These are phyloP conservation scores for Stegostoma tigrinum DNA, from an alignment of 2,113 vertebrate genomes.

Conservation along the genomic window DNA sequence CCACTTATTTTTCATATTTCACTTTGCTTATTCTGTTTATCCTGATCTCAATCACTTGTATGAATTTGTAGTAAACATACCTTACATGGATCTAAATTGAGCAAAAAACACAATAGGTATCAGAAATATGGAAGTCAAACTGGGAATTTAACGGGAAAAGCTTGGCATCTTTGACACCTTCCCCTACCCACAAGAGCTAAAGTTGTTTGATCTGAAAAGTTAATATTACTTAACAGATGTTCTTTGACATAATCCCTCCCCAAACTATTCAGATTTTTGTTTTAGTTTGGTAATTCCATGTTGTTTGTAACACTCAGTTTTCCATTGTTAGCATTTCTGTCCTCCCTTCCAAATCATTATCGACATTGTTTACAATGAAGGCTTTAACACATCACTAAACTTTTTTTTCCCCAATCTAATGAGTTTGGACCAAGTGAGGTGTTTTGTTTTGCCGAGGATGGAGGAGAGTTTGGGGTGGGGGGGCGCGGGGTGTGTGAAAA, in stretches of 20 bases:
- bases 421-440: neutral
- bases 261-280: neutral
- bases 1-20: neutral
- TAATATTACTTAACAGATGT: neutral
- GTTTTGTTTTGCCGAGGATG: neutral
- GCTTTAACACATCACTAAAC: neutral
- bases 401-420: neutral
- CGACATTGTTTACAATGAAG: neutral
- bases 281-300: neutral
- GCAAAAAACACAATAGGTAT: neutral
- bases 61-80: neutral
- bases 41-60: neutral
- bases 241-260: neutral
- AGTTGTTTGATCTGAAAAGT: too few species aligned
- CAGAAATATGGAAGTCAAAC: neutral
- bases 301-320: neutral
- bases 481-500: neutral
- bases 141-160: neutral
- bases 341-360: neutral
- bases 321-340: neutral
- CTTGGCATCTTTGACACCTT: neutral
- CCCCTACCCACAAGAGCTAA: too few species aligned
- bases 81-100: neutral
- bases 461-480: neutral
- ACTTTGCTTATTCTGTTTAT: neutral